Base-by-base conservation (phyloP, 2,888 invertebrate species). In the Tupiocoris notatus region DNA sequence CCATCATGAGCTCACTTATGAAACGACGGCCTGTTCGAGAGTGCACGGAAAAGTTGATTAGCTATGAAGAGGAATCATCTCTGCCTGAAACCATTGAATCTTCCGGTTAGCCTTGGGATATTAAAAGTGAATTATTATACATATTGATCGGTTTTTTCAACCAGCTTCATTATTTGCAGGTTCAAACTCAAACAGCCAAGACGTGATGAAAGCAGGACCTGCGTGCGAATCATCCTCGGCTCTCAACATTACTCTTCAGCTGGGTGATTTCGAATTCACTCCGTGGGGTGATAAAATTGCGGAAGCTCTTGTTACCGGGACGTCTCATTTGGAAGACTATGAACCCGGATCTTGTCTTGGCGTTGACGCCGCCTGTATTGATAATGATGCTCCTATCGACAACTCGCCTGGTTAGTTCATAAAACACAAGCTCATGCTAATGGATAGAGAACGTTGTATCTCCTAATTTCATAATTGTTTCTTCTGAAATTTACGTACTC, bases 1-100 rank as follows among this genome's bases (percentile, higher is more conserved):
- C 94, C 0, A 92, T 94, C 76, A 88, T 94, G 67, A 83, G 83
- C 18, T 82, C 81, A 73, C 54, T 80, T 25, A 79, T 76, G 75
- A 74, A 76, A 18, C 77, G 79, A 3, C 70, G 78, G 20, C 77
- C 78, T 18, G 67, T 68, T 0, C 39, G 78, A 21, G 78, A 78
- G 21, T 78, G 78, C 17, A 63, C 78, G 2, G 76, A 68, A 12
- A 76, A 76, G 23, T 64, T 22, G n/a, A 59, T 77, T 62, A 79
- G 68, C 39, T 79, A 79, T 24, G 79, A 79, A 57, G 79, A 79
- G 58, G 79, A 79, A 25, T 79, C 79, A 1, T 77, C 77, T 3
- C 25, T 79, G 7, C 71, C 79, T n/a, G 79, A 79, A 67, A 79
- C 79, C 7, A 63, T 79, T 3, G 79, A 79, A 56, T 77, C 79